These are phyloP conservation scores for Podiceps cristatus DNA, from an alignment of 2,113 vertebrate species.

Conservation along the genomic window DNA sequence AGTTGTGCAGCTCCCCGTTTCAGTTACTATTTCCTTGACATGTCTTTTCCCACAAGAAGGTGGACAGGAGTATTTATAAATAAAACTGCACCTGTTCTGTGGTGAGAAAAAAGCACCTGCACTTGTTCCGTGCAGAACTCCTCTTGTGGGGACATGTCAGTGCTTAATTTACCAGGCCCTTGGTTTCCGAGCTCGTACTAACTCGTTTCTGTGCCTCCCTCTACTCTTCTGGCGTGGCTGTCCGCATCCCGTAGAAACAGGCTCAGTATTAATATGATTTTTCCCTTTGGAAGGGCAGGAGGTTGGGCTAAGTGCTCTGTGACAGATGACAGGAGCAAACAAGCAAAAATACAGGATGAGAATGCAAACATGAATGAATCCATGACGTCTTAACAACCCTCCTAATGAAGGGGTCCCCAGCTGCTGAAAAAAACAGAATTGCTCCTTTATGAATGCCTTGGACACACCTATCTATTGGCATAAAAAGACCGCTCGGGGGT, in stretches of 20 bases:
- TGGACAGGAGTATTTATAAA: slow-evolving; percentile 1
- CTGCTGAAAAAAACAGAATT: not conserved
- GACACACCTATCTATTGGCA: accelerated
- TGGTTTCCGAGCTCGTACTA: not conserved
- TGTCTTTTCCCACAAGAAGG: not conserved
- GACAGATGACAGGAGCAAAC: not conserved
- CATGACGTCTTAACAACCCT: not conserved
- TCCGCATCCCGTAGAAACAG: not conserved
- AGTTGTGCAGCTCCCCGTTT: not conserved
- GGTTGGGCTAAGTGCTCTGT: not conserved
- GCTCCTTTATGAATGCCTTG: not conserved
- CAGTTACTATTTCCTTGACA: not conserved
- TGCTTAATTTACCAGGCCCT: not conserved
- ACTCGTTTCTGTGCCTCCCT: no score
- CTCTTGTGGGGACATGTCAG: not conserved
- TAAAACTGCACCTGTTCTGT: slow-evolving; percentile 69
- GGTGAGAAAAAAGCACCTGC: slow-evolving; percentile 68
- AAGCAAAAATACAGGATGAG: no score
- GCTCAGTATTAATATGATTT: not conserved
- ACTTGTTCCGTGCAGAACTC: not conserved
- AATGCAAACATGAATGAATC: not conserved
- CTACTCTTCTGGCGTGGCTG: not conserved
- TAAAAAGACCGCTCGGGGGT: accelerated
- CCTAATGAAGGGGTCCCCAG: not conserved
- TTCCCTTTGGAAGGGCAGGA: not conserved